Conservation (phyloP, 2,888 invertebrate genomes). For the Ptycholaimellus sp. region DNA sequence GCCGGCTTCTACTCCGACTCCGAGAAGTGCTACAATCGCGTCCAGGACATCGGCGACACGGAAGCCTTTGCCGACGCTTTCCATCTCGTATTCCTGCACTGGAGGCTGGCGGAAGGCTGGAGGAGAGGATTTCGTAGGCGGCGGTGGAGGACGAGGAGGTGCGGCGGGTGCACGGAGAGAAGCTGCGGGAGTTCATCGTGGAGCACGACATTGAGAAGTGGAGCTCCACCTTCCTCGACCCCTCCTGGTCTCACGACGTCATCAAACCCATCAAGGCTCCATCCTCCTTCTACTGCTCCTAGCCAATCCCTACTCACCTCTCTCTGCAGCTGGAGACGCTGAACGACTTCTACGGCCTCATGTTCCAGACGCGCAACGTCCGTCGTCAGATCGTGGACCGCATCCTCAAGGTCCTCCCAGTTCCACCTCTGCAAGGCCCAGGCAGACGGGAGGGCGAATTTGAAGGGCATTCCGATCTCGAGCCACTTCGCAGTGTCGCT, state of each 20-base stretch:
- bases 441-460: too few relatives aligned
- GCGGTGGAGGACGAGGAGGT: slow-evolving; percentile 5
- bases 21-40: slow-evolving; percentile 14
- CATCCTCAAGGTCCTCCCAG: too few relatives aligned
- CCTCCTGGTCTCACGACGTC: slow-evolving; percentile 19
- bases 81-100: slow-evolving; percentile 5
- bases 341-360: slow-evolving; percentile 23
- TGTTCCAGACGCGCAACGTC: slow-evolving; percentile 21
- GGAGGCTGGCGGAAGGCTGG: neutral
- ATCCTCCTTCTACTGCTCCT: too few relatives aligned
- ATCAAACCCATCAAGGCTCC: slow-evolving; percentile 13
- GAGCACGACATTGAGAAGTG: slow-evolving; percentile 20
- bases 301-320: too few relatives aligned
- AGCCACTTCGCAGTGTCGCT: slow-evolving; percentile 21
- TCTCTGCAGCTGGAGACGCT: slow-evolving; percentile 16
- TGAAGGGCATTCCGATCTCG: slow-evolving; percentile 23
- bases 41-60: slow-evolving; percentile 12
- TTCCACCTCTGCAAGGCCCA: too few relatives aligned
- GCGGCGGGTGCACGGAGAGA: slow-evolving; percentile 4
- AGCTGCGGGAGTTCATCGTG: slow-evolving; percentile 14
- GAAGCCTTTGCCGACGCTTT: slow-evolving; percentile 14
- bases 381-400: slow-evolving; percentile 22
- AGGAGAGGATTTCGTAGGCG: neutral
- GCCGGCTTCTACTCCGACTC: slow-evolving; percentile 15
- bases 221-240: slow-evolving; percentile 18